Conservation (phyloP, 2,113 vertebrate genomes). For the Crocuta crocuta region DNA sequence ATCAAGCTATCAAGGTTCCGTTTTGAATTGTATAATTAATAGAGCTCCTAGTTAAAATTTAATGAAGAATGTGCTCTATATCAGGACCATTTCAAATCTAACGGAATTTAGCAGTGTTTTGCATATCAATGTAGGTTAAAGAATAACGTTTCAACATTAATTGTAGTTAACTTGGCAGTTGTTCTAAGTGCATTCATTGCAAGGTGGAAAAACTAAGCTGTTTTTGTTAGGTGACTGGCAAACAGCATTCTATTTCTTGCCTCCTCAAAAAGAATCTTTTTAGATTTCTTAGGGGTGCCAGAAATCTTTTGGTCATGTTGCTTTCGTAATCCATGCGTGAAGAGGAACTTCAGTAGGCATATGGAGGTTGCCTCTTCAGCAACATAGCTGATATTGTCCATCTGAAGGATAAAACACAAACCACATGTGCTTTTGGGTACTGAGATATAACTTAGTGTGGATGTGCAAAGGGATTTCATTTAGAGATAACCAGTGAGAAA, state of each 20-base stretch:
- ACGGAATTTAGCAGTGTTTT: background rate
- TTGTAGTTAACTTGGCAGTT: background rate
- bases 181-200: background rate
- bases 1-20: background rate
- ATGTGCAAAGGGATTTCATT: background rate
- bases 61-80: background rate
- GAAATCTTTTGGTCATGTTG: constrained; percentile 1
- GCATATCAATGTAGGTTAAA: constrained; percentile 9
- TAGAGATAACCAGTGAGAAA: background rate
- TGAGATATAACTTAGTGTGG: background rate
- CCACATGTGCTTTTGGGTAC: background rate
- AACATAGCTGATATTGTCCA: background rate
- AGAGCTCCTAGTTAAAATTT: constrained; percentile 39
- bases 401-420: background rate
- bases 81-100: background rate
- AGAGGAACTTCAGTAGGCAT: background rate
- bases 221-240: background rate
- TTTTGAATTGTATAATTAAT: constrained; percentile 10
- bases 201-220: background rate
- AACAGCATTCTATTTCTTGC: background rate
- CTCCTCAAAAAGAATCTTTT: background rate
- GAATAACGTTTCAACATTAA: background rate
- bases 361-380: background rate
- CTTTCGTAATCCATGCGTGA: background rate
- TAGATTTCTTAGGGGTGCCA: background rate